phyloP scores from a whole-genome alignment of 2,797 vertebrate species.

The Vespertilio murinus region DNA sequence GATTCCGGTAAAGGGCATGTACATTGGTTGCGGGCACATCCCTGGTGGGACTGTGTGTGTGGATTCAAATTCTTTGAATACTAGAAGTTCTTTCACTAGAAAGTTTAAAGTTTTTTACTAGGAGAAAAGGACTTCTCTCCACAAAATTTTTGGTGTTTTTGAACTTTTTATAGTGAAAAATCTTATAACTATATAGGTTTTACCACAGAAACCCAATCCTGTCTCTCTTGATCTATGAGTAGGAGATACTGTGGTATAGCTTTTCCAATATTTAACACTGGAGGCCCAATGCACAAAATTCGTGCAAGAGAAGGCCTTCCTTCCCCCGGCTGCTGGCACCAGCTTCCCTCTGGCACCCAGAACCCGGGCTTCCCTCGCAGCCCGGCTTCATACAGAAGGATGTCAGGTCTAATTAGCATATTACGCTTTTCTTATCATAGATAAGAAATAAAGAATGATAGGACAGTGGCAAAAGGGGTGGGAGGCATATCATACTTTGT shows the following conservation, averaged over 20 bases:
- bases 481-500: neutral
- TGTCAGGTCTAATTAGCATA: too few species aligned
- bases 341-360: too few species aligned
- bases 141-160: neutral
- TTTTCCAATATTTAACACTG: neutral
- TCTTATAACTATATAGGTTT: neutral
- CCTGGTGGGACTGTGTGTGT: too few species aligned
- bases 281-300: too few species aligned
- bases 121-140: neutral
- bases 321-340: too few species aligned
- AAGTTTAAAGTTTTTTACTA: neutral
- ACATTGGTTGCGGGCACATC: too few species aligned
- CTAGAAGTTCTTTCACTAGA: neutral
- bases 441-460: neutral
- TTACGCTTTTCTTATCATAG: too few species aligned
- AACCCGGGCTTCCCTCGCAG: too few species aligned
- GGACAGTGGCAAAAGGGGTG: neutral
- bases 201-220: neutral
- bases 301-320: too few species aligned
- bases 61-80: too few species aligned
- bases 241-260: neutral
- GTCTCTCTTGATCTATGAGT: neutral
- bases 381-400: too few species aligned
- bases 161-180: conserved; percentile 3
- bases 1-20: too few species aligned